Evolutionary conservation across 2,113 vertebrate species (phyloP), one percentile per base, ranked within the genome.

Genomic region (Chaetodon trifascialis): DNA sequence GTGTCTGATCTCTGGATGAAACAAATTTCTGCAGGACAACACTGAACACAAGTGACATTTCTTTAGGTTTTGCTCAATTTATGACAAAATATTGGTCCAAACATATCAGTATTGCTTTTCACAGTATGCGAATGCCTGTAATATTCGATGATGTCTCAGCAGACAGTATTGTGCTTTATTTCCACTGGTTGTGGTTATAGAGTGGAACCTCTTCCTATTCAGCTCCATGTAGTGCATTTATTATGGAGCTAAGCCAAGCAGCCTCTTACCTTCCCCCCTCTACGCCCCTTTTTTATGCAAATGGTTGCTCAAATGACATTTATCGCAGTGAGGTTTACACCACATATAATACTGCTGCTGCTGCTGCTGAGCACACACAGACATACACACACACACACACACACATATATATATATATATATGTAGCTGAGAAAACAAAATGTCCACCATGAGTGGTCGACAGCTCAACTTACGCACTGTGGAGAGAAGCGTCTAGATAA

Each of bases 391-490:
- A 55, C 81, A 56, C 66, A 46, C 51, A 76, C 72, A 66, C 59
- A 76, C 84, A 70, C 71, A 69, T 74, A 64, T 36, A 67, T 36
- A 76, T 66, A 67, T 52, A 77, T 79, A 70, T 66, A 70, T 75
- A 59, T 25, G 58, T 0, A 51, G 49, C 77, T 51, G 73, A 73
- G 82, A 46, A 93, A 93, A 94, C 90, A 92, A 94, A 95, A 94
- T 93, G 93, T 95, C 94, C 90, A 94, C 90, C 89, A 59, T 21
- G 15, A 74, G 78, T 60, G 80, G 69, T 54, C 80, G 79, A 93
- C 92, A 91, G 87, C 93, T 94, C 86, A 92, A 93, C 93, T 94
- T 92, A 91, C 94, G 92, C 91, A 73, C 76, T 63, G 86, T 79
- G 79, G 64, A 76, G 83, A 83, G 85, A 83, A 76, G 88, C 77